phyloP scores from a whole-genome alignment of 2,888 invertebrate species.

The Leucophora obtusa region DNA sequence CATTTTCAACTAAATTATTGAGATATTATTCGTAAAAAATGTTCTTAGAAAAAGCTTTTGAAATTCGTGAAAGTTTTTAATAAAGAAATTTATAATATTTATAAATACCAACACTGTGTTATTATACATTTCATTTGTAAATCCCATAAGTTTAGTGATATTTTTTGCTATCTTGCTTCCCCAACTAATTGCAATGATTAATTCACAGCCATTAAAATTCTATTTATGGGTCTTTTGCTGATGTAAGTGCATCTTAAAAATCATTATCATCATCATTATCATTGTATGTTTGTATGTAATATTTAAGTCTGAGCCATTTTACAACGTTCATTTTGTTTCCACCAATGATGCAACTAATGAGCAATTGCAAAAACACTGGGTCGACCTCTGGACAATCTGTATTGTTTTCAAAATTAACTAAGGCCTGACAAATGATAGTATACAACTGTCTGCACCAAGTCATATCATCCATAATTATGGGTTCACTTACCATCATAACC shows the following conservation, averaged over 20 bases:
- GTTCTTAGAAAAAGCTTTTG: neutral
- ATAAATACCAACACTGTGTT: constrained; percentile 28
- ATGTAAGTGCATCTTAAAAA: constrained; percentile 44
- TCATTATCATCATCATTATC: constrained; percentile 39
- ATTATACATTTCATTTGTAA: constrained; percentile 38
- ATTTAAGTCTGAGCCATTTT: constrained; percentile 26
- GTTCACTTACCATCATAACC: constrained; percentile 53
- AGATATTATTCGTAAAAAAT: too few species aligned
- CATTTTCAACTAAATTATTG: too few species aligned
- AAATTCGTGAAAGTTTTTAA: constrained; percentile 22
- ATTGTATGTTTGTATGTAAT: constrained; percentile 2
- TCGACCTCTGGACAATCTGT: constrained; percentile 54
- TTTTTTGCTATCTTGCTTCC: constrained; percentile 40
- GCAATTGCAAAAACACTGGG: constrained; percentile 51
- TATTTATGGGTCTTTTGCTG: constrained; percentile 68
- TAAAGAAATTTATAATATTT: constrained; percentile 47
- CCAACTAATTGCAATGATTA: constrained; percentile 72
- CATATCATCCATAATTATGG: constrained; percentile 61
- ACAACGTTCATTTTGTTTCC: constrained; percentile 34
- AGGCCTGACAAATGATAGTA: constrained; percentile 57
- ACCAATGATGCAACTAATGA: constrained; percentile 60
- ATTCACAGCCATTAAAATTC: constrained; percentile 73
- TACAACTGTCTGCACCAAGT: constrained; percentile 50
- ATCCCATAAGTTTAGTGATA: constrained; percentile 3
- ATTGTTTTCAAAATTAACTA: constrained; percentile 31